These are phyloP conservation scores for Zenarchopterus dispar DNA, from an alignment of 2,797 vertebrate species.

Conservation along the genomic window DNA sequence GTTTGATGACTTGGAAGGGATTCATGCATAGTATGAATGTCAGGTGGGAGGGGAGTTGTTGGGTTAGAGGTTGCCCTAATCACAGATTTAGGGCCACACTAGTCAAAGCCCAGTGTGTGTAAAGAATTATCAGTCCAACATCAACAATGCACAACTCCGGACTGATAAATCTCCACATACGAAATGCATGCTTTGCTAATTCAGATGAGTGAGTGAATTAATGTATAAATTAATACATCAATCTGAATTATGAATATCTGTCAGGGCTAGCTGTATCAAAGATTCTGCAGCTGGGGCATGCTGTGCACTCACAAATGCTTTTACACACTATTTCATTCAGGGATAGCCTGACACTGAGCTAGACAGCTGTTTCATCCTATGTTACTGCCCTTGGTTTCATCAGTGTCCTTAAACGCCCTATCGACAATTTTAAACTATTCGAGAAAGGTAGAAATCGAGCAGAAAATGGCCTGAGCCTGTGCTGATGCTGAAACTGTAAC, in stretches of 20 bases:
- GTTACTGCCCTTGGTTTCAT: constrained; percentile 2
- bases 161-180: constrained; percentile 8
- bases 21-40: constrained; percentile 24
- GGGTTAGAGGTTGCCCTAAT: constrained; percentile 63
- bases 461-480: constrained; percentile 24
- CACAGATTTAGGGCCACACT: constrained; percentile 15
- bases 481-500: constrained; percentile 66
- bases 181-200: constrained; percentile 45
- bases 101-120: constrained; percentile 4
- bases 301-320: constrained; percentile 44
- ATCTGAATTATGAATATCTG: constrained; percentile 36
- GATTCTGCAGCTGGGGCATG: constrained; percentile 35
- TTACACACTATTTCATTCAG: constrained; percentile 52
- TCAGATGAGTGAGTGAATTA: constrained; percentile 38
- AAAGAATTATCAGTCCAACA: constrained; percentile 31
- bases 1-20: constrained; percentile 15
- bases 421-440: constrained; percentile 11
- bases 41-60: constrained; percentile 5
- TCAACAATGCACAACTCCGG: constrained; percentile 22
- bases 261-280: constrained; percentile 21
- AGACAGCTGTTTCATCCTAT: constrained; percentile 11
- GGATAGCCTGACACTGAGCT: constrained; percentile 48
- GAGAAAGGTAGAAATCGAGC: constrained; percentile 21
- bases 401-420: background rate
- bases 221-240: constrained; percentile 23